These are phyloP conservation scores for Pteronotus mesoamericanus DNA, from an alignment of 2,797 vertebrate genomes.

Conservation along the genomic window DNA sequence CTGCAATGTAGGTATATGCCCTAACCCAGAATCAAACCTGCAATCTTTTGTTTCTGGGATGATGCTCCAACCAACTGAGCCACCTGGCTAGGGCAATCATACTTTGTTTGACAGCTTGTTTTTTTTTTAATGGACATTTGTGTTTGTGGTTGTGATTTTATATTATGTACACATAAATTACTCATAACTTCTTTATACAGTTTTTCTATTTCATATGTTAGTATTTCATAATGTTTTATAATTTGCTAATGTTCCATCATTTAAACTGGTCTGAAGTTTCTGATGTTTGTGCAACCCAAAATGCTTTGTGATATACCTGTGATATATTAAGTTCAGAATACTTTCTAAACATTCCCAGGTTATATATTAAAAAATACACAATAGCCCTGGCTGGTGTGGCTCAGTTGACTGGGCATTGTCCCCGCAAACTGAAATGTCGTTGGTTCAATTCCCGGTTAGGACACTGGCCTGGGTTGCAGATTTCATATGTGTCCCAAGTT, in stretches of 20 bases:
- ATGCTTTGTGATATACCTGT: background rate
- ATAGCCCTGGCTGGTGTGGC: background rate
- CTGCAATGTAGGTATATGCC: background rate
- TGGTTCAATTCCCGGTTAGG: background rate
- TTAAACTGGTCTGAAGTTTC: constrained; percentile 8
- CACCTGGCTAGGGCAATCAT: background rate
- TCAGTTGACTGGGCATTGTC: background rate
- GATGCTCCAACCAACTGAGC: background rate
- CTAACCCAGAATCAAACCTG: background rate
- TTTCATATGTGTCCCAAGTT: background rate
- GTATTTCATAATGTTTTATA: background rate
- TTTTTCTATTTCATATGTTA: background rate
- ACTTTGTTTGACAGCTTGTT: background rate
- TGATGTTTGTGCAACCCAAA: constrained; percentile 20
- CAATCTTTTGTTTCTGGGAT: background rate
- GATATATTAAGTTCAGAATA: constrained; percentile 5
- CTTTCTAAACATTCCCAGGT: constrained; percentile 25
- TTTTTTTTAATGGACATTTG: background rate
- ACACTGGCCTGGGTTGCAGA: background rate
- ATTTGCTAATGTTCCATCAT: background rate
- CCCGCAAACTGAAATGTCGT: background rate
- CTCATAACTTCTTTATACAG: background rate
- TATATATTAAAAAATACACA: background rate
- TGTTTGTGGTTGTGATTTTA: constrained; percentile 7
- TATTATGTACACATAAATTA: background rate